These are phyloP conservation scores for Megalonaias nervosa DNA, from an alignment of 1,140 invertebrate species.

Conservation along the genomic window DNA sequence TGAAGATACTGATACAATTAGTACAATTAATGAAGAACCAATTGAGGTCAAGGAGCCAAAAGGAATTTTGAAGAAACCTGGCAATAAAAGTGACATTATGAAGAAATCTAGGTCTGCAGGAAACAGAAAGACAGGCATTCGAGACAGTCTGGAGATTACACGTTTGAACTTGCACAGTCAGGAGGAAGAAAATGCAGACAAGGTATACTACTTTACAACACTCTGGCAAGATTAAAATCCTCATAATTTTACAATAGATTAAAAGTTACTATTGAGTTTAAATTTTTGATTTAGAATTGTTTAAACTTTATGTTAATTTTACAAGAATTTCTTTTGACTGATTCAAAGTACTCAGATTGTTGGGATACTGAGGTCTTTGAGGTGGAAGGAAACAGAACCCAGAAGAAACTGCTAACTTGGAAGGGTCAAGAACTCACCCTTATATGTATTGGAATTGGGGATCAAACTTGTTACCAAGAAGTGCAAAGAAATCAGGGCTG, in stretches of 20 bases:
- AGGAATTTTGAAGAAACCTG: constrained; percentile 24
- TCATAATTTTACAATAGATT: background rate
- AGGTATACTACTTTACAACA: constrained; percentile 9
- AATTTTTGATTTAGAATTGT: no score
- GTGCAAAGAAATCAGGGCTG: no score
- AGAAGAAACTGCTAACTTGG: no score
- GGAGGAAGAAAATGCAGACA: constrained; percentile 26
- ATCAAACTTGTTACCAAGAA: no score
- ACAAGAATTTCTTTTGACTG: no score
- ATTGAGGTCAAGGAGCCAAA: background rate
- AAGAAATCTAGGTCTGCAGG: constrained; percentile 34
- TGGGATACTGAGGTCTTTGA: no score
- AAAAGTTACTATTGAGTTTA: no score
- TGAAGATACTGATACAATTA: constrained; percentile 27
- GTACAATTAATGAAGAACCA: constrained; percentile 29
- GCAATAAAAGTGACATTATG: constrained; percentile 23
- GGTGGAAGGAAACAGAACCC: no score
- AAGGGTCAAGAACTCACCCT: no score
- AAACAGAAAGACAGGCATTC: constrained; percentile 14
- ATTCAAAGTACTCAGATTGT: no score
- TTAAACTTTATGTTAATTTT: no score
- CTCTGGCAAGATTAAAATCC: background rate
- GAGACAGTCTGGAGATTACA: constrained; percentile 36
- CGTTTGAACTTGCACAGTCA: constrained; percentile 25
- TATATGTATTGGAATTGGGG: no score